phyloP scores from a whole-genome alignment of 2,113 vertebrate genomes.

The Elachura formosa region DNA sequence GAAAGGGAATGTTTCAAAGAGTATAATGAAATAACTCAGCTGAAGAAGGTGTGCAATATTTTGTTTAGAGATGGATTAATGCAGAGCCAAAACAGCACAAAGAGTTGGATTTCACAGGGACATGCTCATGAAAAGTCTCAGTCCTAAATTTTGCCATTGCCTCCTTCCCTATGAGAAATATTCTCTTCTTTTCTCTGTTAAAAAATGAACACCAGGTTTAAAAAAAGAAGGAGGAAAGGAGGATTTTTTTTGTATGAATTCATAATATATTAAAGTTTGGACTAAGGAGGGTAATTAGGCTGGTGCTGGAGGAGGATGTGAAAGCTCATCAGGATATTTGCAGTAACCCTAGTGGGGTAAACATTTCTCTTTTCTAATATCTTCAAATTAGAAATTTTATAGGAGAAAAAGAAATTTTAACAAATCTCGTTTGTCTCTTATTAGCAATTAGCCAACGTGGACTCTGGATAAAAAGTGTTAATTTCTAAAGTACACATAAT shows the following conservation, averaged over 20 bases:
- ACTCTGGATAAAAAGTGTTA: background rate
- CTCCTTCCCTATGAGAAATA: background rate
- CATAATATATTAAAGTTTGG: background rate
- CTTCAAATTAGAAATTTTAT: slow-evolving; percentile 45
- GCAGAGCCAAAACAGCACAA: background rate
- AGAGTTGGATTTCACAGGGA: background rate
- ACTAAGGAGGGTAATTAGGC: slow-evolving; percentile 30
- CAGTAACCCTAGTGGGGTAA: slow-evolving; percentile 54
- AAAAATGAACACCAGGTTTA: background rate
- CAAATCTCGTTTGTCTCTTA: background rate
- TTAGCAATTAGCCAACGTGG: background rate
- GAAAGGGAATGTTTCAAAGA: background rate
- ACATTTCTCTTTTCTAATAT: slow-evolving; percentile 40
- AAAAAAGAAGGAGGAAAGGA: background rate
- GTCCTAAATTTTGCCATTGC: background rate
- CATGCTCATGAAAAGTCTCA: background rate
- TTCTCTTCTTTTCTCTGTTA: background rate
- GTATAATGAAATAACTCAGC: background rate
- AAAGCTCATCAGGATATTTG: slow-evolving; percentile 38
- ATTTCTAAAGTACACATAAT: background rate
- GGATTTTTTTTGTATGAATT: background rate
- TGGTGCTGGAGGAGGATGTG: slow-evolving; percentile 8
- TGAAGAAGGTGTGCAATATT: background rate
- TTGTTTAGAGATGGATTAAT: background rate
- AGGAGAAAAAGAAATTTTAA: background rate